Evolutionary conservation across 2,888 invertebrate genomes (phyloP).

Genomic region (Metallyticus violacea): DNA sequence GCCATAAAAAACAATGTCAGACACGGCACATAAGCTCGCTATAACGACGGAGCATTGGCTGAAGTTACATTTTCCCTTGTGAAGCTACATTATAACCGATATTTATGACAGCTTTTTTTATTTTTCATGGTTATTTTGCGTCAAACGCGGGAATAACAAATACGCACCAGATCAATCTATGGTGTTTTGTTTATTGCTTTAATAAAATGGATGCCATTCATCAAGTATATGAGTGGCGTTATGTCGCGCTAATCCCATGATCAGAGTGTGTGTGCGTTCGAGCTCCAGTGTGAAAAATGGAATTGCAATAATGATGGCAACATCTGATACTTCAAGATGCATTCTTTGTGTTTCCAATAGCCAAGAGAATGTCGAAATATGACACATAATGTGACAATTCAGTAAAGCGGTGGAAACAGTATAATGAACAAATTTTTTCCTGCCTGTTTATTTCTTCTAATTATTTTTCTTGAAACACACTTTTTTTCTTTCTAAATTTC

Average conservation of each 20-base stretch:
- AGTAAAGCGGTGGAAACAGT: neutral
- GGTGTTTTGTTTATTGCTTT: neutral
- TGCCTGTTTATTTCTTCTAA: neutral
- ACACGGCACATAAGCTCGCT: too few species aligned
- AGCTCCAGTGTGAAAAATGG: neutral
- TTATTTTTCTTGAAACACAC: too few species aligned
- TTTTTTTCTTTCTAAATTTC: too few species aligned
- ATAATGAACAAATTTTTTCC: neutral
- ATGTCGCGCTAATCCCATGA: neutral
- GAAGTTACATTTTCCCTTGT: neutral
- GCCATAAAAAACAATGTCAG: too few species aligned
- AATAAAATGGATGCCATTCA: neutral
- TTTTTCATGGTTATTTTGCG: neutral
- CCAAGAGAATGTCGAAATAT: too few species aligned
- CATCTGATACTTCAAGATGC: neutral
- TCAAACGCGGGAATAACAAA: neutral
- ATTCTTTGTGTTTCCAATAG: neutral
- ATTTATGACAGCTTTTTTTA: neutral
- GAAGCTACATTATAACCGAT: neutral
- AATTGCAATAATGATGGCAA: neutral
- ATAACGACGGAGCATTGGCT: too few species aligned
- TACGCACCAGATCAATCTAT: neutral
- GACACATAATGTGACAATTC: neutral
- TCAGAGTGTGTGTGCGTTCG: neutral
- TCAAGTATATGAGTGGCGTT: neutral